These are phyloP conservation scores for Bursaphelenchus okinawaensis DNA, from an alignment of 2,888 invertebrate genomes.

Conservation along the genomic window DNA sequence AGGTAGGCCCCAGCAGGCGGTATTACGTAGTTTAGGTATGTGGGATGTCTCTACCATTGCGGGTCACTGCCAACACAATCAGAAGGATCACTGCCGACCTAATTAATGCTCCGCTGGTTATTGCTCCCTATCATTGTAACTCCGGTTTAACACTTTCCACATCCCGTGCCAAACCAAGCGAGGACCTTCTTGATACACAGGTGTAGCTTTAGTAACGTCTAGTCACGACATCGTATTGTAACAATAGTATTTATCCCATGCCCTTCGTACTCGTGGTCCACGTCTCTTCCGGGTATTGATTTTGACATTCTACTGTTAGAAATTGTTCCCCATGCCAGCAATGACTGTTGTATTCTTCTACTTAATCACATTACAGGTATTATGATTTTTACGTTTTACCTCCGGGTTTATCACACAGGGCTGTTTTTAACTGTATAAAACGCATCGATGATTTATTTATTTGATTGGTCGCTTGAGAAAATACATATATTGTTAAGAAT, in stretches of 20 bases:
- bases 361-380: not conserved
- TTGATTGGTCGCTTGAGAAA: not conserved
- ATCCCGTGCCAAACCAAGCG: no score
- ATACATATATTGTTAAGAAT: no score
- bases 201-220: no score
- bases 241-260: not conserved
- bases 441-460: not conserved
- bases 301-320: not conserved
- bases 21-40: not conserved
- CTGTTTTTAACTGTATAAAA: not conserved
- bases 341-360: not conserved
- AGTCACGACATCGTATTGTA: no score
- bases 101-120: not conserved
- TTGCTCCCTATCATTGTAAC: not conserved
- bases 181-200: no score
- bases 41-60: not conserved
- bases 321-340: not conserved
- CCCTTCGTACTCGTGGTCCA: no score
- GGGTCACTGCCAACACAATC: not conserved
- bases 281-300: not conserved
- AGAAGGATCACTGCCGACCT: not conserved
- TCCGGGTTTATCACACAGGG: not conserved
- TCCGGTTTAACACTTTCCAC: no score
- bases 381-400: not conserved
- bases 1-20: not conserved